These are phyloP conservation scores for Philereme transversata DNA, from an alignment of 2,888 invertebrate genomes.

Conservation along the genomic window DNA sequence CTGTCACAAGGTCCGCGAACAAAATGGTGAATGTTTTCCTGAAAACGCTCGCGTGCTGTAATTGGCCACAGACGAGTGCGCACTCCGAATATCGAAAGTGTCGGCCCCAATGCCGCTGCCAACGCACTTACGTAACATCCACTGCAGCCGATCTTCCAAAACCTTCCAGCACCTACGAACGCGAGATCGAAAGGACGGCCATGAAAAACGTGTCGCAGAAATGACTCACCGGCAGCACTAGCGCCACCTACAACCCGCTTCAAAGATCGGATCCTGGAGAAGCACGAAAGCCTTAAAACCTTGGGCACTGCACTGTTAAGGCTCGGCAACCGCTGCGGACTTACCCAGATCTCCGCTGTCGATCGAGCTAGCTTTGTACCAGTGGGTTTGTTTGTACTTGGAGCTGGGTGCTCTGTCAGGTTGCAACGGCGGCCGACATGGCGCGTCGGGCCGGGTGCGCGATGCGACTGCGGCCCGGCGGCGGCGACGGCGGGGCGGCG, in stretches of 20 bases:
- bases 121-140: constrained; percentile 75
- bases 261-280: constrained; percentile 50
- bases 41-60: constrained; percentile 75
- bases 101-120: constrained; percentile 65
- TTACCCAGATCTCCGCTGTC: constrained; percentile 71
- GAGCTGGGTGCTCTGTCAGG: constrained; percentile 75
- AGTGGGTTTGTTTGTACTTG: constrained; percentile 58
- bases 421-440: constrained; percentile 75
- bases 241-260: constrained; percentile 67
- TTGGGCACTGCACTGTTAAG: constrained; percentile 58
- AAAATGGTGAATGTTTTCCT: constrained; percentile 81
- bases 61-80: constrained; percentile 72
- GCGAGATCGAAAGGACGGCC: constrained; percentile 74
- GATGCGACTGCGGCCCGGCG: constrained; percentile 75
- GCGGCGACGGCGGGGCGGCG: constrained; percentile 59
- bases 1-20: constrained; percentile 63
- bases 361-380: constrained; percentile 51
- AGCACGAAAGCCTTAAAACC: constrained; percentile 58
- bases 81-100: constrained; percentile 68
- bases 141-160: constrained; percentile 70
- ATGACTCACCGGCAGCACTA: constrained; percentile 77
- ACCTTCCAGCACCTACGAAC: constrained; percentile 49
- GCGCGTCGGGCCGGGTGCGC: constrained; percentile 71
- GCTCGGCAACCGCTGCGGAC: constrained; percentile 54
- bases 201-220: constrained; percentile 80